Evolutionary conservation across 2,888 invertebrate genomes (phyloP).

Genomic region (Melinopterus prodromus): DNA sequence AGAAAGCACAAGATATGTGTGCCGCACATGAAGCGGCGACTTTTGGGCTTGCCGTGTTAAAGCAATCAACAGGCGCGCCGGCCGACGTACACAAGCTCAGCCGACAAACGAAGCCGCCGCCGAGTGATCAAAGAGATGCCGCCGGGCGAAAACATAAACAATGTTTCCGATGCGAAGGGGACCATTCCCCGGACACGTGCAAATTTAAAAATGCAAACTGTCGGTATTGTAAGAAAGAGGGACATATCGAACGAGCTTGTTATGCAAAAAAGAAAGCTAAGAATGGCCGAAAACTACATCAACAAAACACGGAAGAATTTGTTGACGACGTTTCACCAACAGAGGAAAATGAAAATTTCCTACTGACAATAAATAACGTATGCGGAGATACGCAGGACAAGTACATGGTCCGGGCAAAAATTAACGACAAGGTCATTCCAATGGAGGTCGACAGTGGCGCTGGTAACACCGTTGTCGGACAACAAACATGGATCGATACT

Average conservation of each 20-base stretch:
- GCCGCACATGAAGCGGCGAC: constrained; percentile 4
- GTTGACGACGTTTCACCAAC: neutral
- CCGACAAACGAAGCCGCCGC: neutral
- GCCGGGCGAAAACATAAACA: constrained; percentile 7
- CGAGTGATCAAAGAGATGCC: neutral
- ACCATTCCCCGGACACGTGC: neutral
- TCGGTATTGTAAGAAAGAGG: neutral
- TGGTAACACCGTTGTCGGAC: neutral
- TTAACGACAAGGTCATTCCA: neutral
- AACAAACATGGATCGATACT: neutral
- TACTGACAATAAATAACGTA: neutral
- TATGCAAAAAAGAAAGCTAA: neutral
- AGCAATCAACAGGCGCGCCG: neutral
- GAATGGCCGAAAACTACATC: neutral
- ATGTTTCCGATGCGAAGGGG: constrained; percentile 6
- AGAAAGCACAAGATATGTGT: constrained; percentile 15
- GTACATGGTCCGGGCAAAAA: neutral
- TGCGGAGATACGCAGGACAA: neutral
- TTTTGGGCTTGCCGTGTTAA: neutral
- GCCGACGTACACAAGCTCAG: neutral
- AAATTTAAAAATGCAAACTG: neutral
- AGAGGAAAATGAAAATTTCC: neutral
- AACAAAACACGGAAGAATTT: neutral
- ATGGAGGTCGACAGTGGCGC: constrained; percentile 12
- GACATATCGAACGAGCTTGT: neutral